Evolutionary conservation across 2,113 vertebrate genomes (phyloP), one percentile per base, ranked within the genome.

Genomic region (Phaethornis superciliosus): DNA sequence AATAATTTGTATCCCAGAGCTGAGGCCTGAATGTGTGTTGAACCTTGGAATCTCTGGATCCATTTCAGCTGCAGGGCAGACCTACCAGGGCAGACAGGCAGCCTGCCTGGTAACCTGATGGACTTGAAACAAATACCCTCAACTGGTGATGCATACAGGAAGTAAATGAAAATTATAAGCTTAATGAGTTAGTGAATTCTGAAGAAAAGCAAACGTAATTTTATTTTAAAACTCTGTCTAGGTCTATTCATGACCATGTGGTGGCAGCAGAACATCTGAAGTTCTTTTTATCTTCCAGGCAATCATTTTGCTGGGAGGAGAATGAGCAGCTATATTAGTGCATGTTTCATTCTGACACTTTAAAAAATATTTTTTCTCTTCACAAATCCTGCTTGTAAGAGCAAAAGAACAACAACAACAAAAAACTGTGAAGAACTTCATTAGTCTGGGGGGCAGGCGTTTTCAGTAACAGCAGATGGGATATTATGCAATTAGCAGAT

Each of bases 261-360:
- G 91, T 91, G 96, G 96, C 95, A 95, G 94, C 82, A 95, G 71
- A 83, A 56, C 22, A 63, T 24, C 12, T 42, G 7, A 7, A 6
- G 20, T 32, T 37, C 12, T 62, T 79, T 47, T 56, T 40, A 5
- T 40, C 6, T 15, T 20, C 19, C 15, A 14, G 15, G 55, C 33
- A 15, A 40, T 32, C 12, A 10, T 64, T 59, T 69, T 60, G 10
- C 18, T 63, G 28, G 8, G 7, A 77, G 7, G 12, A 22, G 13
- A 83, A n/a, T 33, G 10, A 84, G 56, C 7, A 33, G 7, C 23
- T 23, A 0, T 49, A 23, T 42, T 37, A 33, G 52, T 44, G 23
- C 11, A 3, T 22, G 19, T 64, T 78, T 76, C 20, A 22, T 49
- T 56, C 51, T 77, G 35, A 26, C 42, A 27, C 10, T 40, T 54